These are phyloP conservation scores for Karalla daura DNA, from an alignment of 2,797 vertebrate genomes.

Conservation along the genomic window DNA sequence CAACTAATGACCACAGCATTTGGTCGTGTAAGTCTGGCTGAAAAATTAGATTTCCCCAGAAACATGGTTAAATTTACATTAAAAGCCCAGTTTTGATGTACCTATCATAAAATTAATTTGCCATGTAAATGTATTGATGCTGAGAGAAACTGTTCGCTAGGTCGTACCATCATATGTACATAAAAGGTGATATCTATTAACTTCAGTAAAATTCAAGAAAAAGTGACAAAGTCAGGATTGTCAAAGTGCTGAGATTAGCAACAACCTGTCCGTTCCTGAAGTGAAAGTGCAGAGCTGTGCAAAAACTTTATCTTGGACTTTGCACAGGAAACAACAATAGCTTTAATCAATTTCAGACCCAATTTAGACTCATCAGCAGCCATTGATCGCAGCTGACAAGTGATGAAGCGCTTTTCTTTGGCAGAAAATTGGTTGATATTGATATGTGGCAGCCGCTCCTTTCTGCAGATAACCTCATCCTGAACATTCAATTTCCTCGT, in stretches of 20 bases:
- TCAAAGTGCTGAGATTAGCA: neutral
- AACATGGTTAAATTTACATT: no score
- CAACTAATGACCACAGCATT: no score
- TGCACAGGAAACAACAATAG: neutral
- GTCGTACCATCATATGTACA: no score
- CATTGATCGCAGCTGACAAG: conserved; percentile 34
- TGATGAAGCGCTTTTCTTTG: conserved; percentile 29
- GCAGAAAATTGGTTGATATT: conserved; percentile 26
- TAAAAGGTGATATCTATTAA: no score
- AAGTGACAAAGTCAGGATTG: neutral
- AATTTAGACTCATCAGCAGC: conserved; percentile 30
- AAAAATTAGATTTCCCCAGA: no score
- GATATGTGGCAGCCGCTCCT: conserved; percentile 30
- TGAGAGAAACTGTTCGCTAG: no score
- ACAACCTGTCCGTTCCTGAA: neutral
- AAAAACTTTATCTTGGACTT: neutral
- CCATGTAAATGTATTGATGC: no score
- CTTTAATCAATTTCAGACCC: conserved; percentile 10
- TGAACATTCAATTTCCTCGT: conserved; percentile 19
- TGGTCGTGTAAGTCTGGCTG: no score
- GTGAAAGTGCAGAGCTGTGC: conserved; percentile 14
- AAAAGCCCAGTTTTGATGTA: no score
- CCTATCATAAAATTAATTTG: no score
- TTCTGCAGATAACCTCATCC: conserved; percentile 25
- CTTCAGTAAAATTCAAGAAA: no score